phyloP scores from a whole-genome alignment of 2,888 invertebrate genomes.

The Timandra comae region DNA sequence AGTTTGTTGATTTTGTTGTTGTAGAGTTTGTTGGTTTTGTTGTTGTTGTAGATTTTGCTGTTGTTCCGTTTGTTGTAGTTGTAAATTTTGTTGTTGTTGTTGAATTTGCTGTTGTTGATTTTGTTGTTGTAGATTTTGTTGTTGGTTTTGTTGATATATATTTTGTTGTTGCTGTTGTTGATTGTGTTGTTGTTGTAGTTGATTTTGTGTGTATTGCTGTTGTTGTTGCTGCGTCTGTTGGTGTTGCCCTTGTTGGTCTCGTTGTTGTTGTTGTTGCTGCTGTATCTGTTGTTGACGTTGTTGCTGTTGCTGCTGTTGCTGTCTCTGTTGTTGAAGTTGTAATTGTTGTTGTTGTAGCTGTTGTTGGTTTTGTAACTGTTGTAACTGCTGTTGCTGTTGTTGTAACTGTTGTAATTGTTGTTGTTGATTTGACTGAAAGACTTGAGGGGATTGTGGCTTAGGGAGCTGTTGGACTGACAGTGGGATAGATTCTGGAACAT shows the following conservation, averaged over 20 bases:
- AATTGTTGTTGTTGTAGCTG: background rate
- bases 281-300: background rate
- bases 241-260: background rate
- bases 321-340: background rate
- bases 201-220: background rate
- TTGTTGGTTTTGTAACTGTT: background rate
- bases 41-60: background rate
- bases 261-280: background rate
- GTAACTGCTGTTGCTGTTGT: background rate
- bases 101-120: background rate
- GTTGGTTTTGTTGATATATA: background rate
- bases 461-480: constrained; percentile 14
- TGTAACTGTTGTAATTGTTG: too few relatives aligned
- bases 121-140: background rate
- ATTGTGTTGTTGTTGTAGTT: background rate
- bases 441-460: constrained; percentile 7
- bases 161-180: background rate
- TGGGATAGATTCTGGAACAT: constrained; percentile 13
- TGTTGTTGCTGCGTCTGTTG: background rate
- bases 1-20: too few relatives aligned
- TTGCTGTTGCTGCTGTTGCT: background rate
- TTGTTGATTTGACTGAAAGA: constrained; percentile 5
- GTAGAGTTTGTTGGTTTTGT: background rate
- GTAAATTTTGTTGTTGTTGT: background rate
- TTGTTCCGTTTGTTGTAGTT: background rate